Evolutionary conservation across 2,888 invertebrate genomes (phyloP).

Genomic region (Agonopterix alstromeriana): DNA sequence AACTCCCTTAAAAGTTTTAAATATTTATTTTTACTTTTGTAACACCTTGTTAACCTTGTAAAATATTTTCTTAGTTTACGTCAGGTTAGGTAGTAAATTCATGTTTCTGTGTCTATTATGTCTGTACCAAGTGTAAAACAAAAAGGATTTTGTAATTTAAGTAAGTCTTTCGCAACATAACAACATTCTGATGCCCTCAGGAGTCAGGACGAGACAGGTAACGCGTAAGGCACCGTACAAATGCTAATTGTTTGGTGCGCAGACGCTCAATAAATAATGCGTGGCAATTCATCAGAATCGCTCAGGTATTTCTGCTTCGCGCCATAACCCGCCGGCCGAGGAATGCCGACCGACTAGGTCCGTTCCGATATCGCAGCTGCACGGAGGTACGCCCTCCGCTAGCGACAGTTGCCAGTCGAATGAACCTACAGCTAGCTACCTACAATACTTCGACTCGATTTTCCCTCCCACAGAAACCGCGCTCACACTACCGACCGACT

Average conservation of each 20-base stretch:
- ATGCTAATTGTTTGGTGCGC: conserved; percentile 26
- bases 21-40: too few species aligned
- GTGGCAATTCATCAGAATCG: conserved; percentile 60
- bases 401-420: conserved; percentile 37
- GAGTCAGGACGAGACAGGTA: neutral
- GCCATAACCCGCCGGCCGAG: conserved; percentile 55
- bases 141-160: neutral
- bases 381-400: conserved; percentile 33
- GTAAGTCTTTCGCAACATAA: neutral
- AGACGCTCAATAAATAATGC: conserved; percentile 50
- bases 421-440: conserved; percentile 2
- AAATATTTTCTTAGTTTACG: too few species aligned
- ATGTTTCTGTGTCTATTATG: too few species aligned
- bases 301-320: conserved; percentile 67
- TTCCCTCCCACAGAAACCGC: conserved; percentile 46
- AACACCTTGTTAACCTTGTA: too few species aligned
- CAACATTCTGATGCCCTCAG: neutral
- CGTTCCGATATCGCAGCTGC: conserved; percentile 30
- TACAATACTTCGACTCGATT: conserved; percentile 24
- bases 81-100: too few species aligned
- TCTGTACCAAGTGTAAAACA: neutral
- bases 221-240: neutral
- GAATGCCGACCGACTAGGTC: conserved; percentile 66
- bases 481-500: conserved; percentile 36
- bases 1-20: too few species aligned